phyloP scores from a whole-genome alignment of 1,140 invertebrate genomes.

The Cydia strobilella region DNA sequence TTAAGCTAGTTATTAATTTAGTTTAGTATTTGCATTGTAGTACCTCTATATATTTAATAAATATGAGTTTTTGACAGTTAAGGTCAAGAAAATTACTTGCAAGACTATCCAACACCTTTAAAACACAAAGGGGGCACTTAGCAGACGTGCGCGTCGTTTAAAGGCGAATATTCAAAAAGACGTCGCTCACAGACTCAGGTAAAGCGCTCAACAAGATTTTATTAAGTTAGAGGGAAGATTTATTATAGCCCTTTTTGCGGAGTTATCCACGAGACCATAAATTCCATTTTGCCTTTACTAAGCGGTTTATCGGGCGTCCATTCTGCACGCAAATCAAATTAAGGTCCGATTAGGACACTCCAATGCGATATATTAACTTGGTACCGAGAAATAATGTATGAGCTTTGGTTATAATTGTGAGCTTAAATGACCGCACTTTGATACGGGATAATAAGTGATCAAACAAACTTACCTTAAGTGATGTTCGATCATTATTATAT shows the following conservation, averaged over 20 bases:
- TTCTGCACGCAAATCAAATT: conserved; percentile 65
- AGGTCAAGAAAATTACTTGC: neutral
- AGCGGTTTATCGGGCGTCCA: conserved; percentile 58
- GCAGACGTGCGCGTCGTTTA: neutral
- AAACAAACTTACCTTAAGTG: too few relatives aligned
- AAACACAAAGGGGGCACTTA: neutral
- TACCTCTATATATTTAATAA: too few relatives aligned
- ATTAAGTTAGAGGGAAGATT: conserved; percentile 64
- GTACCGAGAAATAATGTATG: conserved; percentile 36
- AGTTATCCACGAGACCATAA: conserved; percentile 61
- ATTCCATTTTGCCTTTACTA: conserved; percentile 60
- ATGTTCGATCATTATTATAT: too few relatives aligned
- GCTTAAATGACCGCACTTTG: conserved; percentile 11
- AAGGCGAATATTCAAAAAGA: conserved; percentile 43
- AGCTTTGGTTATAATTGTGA: neutral
- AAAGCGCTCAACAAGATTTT: conserved; percentile 63
- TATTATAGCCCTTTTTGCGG: conserved; percentile 60
- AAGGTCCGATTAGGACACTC: conserved; percentile 52
- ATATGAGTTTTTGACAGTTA: too few relatives aligned
- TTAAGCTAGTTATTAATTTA: too few relatives aligned
- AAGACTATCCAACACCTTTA: neutral
- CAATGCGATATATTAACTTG: conserved; percentile 45
- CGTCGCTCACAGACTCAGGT: conserved; percentile 48
- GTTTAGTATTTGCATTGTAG: too few relatives aligned
- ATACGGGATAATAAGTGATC: neutral